These are phyloP conservation scores for Hylyphantes graminicola DNA, from an alignment of 1,140 invertebrate species.

Conservation along the genomic window DNA sequence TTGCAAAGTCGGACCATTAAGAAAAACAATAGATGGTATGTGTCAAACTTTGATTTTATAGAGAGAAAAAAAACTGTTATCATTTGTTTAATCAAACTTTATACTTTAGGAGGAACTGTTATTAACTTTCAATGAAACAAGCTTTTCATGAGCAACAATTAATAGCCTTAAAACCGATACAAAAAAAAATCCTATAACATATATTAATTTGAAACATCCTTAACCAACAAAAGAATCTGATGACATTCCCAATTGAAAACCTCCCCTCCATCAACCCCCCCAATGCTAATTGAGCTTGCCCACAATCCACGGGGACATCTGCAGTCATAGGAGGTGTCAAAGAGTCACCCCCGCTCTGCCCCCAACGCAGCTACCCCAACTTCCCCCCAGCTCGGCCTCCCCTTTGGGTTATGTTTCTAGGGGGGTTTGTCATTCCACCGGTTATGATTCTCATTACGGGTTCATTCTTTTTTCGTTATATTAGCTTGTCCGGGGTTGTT, in stretches of 20 bases:
- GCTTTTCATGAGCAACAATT: no score
- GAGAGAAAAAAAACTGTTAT: no score
- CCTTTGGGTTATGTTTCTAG: constrained; percentile 10
- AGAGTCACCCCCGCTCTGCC: not conserved
- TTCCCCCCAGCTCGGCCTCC: not conserved
- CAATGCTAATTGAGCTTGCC: constrained; percentile 47
- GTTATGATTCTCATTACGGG: constrained; percentile 53
- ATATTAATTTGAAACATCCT: no score
- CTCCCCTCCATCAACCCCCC: not conserved
- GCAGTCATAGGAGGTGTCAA: constrained; percentile 23
- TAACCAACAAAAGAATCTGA: no score
- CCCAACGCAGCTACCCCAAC: not conserved
- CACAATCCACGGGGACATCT: constrained; percentile 31
- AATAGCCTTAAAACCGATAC: no score
- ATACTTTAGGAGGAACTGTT: no score
- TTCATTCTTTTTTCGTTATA: constrained; percentile 46
- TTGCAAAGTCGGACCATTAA: no score
- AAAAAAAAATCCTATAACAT: no score
- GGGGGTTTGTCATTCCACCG: constrained; percentile 1
- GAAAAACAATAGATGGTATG: no score
- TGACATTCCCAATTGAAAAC: not conserved
- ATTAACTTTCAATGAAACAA: no score
- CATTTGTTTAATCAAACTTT: no score
- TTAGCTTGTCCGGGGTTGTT: constrained; percentile 28
- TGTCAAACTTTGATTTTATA: no score